Evolutionary conservation across 2,888 invertebrate genomes (phyloP).

Genomic region (Philereme transversata): DNA sequence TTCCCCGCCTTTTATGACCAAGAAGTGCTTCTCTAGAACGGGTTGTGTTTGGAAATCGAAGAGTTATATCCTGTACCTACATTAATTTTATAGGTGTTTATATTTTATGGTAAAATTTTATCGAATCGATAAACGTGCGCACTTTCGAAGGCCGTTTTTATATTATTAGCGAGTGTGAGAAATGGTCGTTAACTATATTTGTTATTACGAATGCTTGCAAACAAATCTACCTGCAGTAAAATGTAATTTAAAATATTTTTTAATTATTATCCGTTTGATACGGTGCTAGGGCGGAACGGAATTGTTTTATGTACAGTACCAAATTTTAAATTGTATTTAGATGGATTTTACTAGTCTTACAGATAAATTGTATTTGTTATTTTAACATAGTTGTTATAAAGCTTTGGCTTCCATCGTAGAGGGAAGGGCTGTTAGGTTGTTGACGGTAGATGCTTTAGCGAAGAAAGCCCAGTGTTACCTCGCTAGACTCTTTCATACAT

Average conservation of each 20-base stretch:
- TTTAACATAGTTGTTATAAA: neutral
- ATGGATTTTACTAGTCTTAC: conserved; percentile 40
- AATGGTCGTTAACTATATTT: conserved; percentile 6
- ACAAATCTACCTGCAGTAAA: conserved; percentile 15
- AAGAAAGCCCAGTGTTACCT: conserved; percentile 9
- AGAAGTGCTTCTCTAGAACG: conserved; percentile 39
- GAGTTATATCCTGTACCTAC: conserved; percentile 6
- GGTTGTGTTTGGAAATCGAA: conserved; percentile 37
- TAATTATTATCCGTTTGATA: conserved; percentile 16
- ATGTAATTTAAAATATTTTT: conserved; percentile 4
- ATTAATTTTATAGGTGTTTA: conserved; percentile 20
- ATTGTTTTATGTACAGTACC: conserved; percentile 26
- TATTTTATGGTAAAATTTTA: conserved; percentile 2
- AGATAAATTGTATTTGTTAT: conserved; percentile 12
- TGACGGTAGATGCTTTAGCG: conserved; percentile 7
- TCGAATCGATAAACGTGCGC: conserved; percentile 8
- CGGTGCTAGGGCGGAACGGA: conserved; percentile 20
- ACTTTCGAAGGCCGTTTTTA: conserved; percentile 8
- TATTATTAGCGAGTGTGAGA: neutral
- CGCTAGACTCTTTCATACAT: conserved; percentile 11
- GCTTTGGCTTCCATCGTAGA: conserved; percentile 17
- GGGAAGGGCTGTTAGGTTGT: conserved; percentile 20
- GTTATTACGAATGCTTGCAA: conserved; percentile 25
- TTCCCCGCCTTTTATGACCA: conserved; percentile 55
- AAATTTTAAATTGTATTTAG: conserved; percentile 33